Evolutionary conservation across 2,888 invertebrate species (phyloP).

Genomic region (Caenorhabditis japonica): DNA sequence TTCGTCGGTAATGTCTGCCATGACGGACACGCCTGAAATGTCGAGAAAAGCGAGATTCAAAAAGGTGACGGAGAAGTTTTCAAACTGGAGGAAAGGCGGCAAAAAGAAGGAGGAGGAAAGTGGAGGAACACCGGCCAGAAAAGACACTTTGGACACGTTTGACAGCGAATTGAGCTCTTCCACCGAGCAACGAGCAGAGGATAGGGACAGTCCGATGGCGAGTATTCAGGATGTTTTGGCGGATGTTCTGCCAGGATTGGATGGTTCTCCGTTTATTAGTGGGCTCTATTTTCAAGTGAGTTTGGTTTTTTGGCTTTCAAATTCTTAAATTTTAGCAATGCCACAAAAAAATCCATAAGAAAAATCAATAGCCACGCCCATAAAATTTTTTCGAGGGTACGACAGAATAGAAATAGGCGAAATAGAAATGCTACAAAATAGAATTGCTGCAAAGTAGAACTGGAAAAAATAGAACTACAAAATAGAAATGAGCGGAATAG

Average conservation of each 20-base stretch:
- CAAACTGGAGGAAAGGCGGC: conserved; percentile 54
- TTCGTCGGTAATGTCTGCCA: conserved; percentile 4
- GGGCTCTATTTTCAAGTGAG: conserved; percentile 65
- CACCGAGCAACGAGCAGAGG: conserved; percentile 6
- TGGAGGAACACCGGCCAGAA: conserved; percentile 4
- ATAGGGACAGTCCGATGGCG: conserved; percentile 55
- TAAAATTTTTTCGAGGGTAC: too few species aligned
- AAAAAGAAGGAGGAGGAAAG: conserved; percentile 56
- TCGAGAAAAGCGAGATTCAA: conserved; percentile 37
- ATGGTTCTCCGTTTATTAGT: conserved; percentile 63
- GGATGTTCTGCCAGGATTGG: conserved; percentile 58
- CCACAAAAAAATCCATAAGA: too few species aligned
- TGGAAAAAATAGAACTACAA: too few species aligned
- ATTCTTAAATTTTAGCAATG: too few species aligned
- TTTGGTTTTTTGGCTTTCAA: conserved; percentile 1
- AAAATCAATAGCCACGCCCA: too few species aligned
- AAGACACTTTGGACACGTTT: conserved; percentile 22
- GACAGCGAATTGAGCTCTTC: conserved; percentile 3
- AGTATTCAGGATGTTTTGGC: conserved; percentile 57
- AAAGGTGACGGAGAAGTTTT: conserved; percentile 68
- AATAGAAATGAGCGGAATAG: too few species aligned
- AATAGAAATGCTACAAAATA: too few species aligned
- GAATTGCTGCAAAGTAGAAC: too few species aligned
- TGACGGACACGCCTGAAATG: conserved; percentile 26
- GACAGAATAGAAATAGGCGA: too few species aligned